Evolutionary conservation across 1,140 invertebrate species (phyloP).

Genomic region (Cherax quadricarinatus): DNA sequence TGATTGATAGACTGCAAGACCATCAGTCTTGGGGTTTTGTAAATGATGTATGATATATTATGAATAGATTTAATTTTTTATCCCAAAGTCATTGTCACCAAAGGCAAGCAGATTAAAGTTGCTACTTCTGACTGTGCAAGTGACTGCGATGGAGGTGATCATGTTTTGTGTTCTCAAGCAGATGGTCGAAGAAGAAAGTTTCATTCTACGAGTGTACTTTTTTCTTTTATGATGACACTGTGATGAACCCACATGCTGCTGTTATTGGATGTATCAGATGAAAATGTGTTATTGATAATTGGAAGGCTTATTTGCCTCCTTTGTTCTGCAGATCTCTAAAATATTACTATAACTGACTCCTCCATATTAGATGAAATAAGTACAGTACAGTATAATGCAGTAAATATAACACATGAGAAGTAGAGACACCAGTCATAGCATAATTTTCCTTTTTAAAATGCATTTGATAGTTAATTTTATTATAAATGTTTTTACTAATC

Average conservation of each 20-base stretch:
- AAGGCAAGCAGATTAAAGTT: conserved; percentile 29
- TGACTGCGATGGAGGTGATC: background rate
- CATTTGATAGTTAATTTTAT: background rate
- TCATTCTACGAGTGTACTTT: background rate
- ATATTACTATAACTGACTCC: background rate
- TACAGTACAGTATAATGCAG: background rate
- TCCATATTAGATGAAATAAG: background rate
- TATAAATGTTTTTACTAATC: conserved; percentile 35
- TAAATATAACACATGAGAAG: background rate
- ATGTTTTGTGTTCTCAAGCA: background rate
- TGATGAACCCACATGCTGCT: background rate
- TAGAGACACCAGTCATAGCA: background rate
- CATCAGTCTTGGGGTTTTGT: conserved; percentile 11
- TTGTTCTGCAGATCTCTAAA: background rate
- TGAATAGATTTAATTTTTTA: conserved; percentile 22
- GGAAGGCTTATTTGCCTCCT: background rate
- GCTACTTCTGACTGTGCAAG: conserved; percentile 16
- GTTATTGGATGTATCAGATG: background rate
- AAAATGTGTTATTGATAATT: background rate
- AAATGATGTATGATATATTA: conserved; percentile 11
- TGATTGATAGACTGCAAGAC: conserved; percentile 2
- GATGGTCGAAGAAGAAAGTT: background rate
- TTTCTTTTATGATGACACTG: background rate
- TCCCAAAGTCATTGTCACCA: conserved; percentile 56
- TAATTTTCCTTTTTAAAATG: too few species aligned